Conservation (phyloP, 2,888 invertebrate genomes). For the Trachelus stipa region DNA sequence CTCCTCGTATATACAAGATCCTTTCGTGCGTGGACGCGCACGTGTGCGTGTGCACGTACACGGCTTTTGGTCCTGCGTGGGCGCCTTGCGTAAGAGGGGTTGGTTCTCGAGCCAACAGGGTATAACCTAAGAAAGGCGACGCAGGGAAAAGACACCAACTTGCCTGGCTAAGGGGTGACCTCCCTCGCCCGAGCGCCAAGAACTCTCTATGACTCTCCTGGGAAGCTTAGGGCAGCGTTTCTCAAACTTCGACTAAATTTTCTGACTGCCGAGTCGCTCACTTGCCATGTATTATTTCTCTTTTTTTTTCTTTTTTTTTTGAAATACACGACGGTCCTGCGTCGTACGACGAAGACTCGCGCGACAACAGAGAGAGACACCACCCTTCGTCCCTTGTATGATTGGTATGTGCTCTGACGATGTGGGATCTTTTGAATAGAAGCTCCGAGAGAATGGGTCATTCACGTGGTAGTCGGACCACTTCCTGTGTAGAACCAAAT, state of each 20-base stretch:
- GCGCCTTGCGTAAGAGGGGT: background rate
- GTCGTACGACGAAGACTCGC: background rate
- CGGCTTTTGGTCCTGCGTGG: background rate
- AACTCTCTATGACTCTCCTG: slow-evolving; percentile 39
- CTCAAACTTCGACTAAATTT: slow-evolving; percentile 35
- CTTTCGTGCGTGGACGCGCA: background rate
- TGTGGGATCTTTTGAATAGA: background rate
- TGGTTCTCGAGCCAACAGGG: background rate
- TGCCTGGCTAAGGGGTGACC: slow-evolving; percentile 22
- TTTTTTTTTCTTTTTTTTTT: background rate
- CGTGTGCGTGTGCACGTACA: background rate
- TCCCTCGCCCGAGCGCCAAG: slow-evolving; percentile 19
- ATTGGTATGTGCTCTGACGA: background rate
- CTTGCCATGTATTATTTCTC: background rate
- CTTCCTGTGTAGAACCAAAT: background rate
- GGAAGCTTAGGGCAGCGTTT: slow-evolving; percentile 41
- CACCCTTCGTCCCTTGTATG: background rate
- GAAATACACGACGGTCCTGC: background rate
- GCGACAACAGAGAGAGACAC: background rate
- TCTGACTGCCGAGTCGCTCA: background rate
- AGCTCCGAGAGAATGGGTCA: background rate
- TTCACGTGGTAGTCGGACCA: background rate
- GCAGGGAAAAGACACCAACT: slow-evolving; percentile 31
- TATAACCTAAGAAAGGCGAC: slow-evolving; percentile 23
- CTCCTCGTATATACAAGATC: slow-evolving; percentile 6